phyloP scores from a whole-genome alignment of 2,113 vertebrate genomes.

The Notechis scutatus region DNA sequence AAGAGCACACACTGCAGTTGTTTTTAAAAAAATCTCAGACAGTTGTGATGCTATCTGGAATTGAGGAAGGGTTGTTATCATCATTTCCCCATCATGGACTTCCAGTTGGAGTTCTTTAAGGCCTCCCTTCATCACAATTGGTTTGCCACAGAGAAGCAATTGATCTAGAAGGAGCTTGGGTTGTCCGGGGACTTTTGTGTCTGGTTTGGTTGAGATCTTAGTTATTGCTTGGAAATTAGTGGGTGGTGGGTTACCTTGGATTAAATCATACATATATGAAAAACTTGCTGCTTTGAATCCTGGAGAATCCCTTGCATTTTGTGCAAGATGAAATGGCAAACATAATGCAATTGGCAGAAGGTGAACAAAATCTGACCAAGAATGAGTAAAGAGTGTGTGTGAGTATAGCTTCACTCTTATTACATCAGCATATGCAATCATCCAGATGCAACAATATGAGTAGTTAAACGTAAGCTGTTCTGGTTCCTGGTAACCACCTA shows the following conservation, averaged over 20 bases:
- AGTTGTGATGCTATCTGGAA: background rate
- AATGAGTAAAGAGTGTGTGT: background rate
- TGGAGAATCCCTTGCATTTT: background rate
- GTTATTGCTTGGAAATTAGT: background rate
- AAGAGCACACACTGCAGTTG: background rate
- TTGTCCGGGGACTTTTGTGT: background rate
- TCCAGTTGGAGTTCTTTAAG: background rate
- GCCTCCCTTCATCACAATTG: background rate
- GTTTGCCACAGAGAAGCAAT: background rate
- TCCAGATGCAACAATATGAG: background rate
- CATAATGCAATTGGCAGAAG: background rate
- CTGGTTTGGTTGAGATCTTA: background rate
- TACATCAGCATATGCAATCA: background rate
- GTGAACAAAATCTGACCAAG: background rate
- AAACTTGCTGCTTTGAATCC: background rate
- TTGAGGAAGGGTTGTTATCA: background rate
- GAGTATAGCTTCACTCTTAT: background rate
- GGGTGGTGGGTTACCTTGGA: background rate
- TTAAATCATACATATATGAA: background rate
- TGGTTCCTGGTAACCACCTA: background rate
- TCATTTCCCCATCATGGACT: background rate
- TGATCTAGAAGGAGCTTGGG: background rate
- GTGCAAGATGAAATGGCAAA: background rate
- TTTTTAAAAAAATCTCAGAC: background rate
- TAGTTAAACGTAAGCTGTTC: background rate